phyloP scores from a whole-genome alignment of 2,888 invertebrate species.

The Zaprionus bogoriensis region DNA sequence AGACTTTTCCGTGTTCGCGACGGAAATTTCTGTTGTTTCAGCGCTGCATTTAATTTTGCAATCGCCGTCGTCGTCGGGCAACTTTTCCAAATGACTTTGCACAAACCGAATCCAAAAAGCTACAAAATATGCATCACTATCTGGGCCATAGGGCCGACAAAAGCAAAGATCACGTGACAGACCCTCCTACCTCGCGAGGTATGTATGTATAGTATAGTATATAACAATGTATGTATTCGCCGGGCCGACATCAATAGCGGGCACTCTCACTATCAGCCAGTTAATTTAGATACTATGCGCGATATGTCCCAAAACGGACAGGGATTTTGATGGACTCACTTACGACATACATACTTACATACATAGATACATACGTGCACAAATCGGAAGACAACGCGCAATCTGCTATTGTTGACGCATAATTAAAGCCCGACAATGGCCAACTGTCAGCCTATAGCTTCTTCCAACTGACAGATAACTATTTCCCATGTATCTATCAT shows the following conservation, averaged over 20 bases:
- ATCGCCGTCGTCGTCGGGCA: slow-evolving; percentile 24
- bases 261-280: neutral
- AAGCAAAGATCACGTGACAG: slow-evolving; percentile 18
- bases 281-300: neutral
- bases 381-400: slow-evolving; percentile 1
- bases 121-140: slow-evolving; percentile 27
- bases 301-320: neutral
- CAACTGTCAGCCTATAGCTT: neutral
- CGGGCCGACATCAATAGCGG: too few relatives aligned
- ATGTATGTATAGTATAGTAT: too few relatives aligned
- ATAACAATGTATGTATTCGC: too few relatives aligned
- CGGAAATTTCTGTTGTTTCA: slow-evolving; percentile 45
- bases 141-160: slow-evolving; percentile 17
- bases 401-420: slow-evolving; percentile 30
- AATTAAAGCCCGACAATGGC: slow-evolving; percentile 18
- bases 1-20: slow-evolving; percentile 22
- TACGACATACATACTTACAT: neutral
- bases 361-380: neutral
- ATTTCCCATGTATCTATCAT: neutral
- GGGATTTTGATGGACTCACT: neutral
- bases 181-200: too few relatives aligned
- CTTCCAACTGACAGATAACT: neutral
- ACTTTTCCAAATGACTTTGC: slow-evolving; percentile 59
- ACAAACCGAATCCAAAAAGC: slow-evolving; percentile 38
- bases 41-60: slow-evolving; percentile 43